phyloP scores from a whole-genome alignment of 1,140 invertebrate genomes.

The Anagrus nilaparvatae region DNA sequence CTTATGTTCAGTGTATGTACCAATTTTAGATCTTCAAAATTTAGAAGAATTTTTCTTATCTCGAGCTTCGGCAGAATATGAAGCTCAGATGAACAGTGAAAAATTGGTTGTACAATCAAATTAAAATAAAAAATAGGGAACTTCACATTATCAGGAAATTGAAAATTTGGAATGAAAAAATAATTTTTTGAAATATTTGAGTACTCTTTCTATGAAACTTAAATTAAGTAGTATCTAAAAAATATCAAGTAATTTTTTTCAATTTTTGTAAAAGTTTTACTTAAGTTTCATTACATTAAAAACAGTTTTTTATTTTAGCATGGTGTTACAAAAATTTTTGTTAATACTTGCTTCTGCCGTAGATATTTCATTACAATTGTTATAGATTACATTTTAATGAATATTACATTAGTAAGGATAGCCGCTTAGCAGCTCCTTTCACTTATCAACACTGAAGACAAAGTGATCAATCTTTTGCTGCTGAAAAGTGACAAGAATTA shows the following conservation, averaged over 20 bases:
- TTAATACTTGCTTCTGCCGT: constrained; percentile 60
- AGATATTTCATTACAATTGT: constrained; percentile 70
- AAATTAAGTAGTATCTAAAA: constrained; percentile 51
- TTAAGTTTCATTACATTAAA: too few relatives aligned
- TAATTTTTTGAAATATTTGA: constrained; percentile 52
- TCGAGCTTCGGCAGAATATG: constrained; percentile 45
- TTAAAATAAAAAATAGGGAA: constrained; percentile 36
- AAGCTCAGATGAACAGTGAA: constrained; percentile 32
- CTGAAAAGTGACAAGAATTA: constrained; percentile 34
- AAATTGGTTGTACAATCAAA: constrained; percentile 25
- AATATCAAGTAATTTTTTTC: constrained; percentile 47
- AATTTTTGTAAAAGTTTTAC: neutral
- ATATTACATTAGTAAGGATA: constrained; percentile 71
- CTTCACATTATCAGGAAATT: constrained; percentile 32
- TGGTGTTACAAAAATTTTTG: constrained; percentile 65
- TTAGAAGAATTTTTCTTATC: constrained; percentile 50
- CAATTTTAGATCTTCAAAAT: constrained; percentile 54
- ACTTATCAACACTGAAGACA: constrained; percentile 61
- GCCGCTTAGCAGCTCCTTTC: constrained; percentile 59
- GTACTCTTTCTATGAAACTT: constrained; percentile 48
- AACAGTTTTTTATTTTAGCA: constrained; percentile 44
- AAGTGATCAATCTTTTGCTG: constrained; percentile 38
- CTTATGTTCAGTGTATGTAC: constrained; percentile 55
- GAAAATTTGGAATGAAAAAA: constrained; percentile 48
- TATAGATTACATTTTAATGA: constrained; percentile 84